These are phyloP conservation scores for Microctonus brassicae DNA, from an alignment of 2,888 invertebrate species.

Conservation along the genomic window DNA sequence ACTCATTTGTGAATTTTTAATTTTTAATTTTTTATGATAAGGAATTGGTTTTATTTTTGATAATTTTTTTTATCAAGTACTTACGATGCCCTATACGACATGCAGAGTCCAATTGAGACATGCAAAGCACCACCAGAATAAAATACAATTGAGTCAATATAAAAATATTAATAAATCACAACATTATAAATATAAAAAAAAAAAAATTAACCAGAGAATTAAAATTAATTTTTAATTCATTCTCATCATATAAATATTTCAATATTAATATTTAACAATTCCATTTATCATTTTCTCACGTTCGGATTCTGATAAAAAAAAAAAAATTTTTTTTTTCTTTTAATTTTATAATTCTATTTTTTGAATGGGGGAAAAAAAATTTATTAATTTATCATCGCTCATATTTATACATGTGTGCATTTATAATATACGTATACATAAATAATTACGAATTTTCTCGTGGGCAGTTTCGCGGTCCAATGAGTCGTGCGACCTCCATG, in stretches of 20 bases:
- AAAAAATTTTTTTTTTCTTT: not conserved
- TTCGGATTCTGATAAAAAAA: no score
- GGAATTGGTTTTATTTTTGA: not conserved
- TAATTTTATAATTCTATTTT: no score
- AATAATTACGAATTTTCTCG: slow-evolving; percentile 14
- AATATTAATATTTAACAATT: not conserved
- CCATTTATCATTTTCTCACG: not conserved
- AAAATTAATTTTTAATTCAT: not conserved
- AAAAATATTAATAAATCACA: slow-evolving; percentile 55
- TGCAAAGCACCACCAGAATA: slow-evolving; percentile 66
- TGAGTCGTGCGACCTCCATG: not conserved
- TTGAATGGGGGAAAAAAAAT: not conserved
- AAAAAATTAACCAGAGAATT: slow-evolving; percentile 7
- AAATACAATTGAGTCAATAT: slow-evolving; percentile 67
- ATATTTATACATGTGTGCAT: not conserved
- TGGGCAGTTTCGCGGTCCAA: slow-evolving; percentile 1
- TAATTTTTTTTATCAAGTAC: slow-evolving; percentile 58
- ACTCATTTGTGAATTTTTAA: not conserved
- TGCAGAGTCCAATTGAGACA: slow-evolving; percentile 69
- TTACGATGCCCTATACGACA: slow-evolving; percentile 69
- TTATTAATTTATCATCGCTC: not conserved
- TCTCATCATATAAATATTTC: not conserved
- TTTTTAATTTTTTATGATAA: not conserved
- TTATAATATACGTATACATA: slow-evolving; percentile 2
- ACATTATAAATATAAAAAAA: slow-evolving; percentile 56